phyloP scores from a whole-genome alignment of 2,113 vertebrate species.

The Megatriorchis doriae region DNA sequence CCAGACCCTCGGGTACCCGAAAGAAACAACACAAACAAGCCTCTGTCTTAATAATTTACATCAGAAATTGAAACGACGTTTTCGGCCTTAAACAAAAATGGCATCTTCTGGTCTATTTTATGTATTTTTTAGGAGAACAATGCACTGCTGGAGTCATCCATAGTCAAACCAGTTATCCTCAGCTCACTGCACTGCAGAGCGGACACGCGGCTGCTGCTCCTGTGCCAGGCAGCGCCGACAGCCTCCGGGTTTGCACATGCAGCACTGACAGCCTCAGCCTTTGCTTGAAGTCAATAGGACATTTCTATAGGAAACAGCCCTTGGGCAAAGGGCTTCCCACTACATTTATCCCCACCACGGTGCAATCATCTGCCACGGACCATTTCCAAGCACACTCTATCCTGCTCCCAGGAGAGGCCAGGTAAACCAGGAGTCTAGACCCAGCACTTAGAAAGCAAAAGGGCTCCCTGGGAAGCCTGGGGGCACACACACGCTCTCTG shows the following conservation, averaged over 20 bases:
- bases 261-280: background rate
- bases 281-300: background rate
- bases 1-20: background rate
- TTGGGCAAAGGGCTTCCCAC: background rate
- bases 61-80: background rate
- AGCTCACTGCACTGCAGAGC: background rate
- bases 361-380: background rate
- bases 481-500: background rate
- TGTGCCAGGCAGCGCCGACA: background rate
- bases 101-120: background rate
- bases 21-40: background rate
- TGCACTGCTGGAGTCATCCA: background rate
- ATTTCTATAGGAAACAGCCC: background rate
- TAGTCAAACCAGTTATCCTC: background rate
- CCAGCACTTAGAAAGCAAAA: background rate
- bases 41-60: conserved; percentile 12
- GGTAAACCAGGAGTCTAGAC: background rate
- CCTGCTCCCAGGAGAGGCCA: background rate
- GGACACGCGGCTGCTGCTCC: accelerated
- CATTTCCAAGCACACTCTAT: background rate
- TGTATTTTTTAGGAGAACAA: background rate
- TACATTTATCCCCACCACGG: background rate
- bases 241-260: background rate
- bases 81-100: conserved; percentile 4
- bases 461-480: background rate